Conservation (phyloP, 2,888 invertebrate genomes). For the Chloroclystis v-ata region DNA sequence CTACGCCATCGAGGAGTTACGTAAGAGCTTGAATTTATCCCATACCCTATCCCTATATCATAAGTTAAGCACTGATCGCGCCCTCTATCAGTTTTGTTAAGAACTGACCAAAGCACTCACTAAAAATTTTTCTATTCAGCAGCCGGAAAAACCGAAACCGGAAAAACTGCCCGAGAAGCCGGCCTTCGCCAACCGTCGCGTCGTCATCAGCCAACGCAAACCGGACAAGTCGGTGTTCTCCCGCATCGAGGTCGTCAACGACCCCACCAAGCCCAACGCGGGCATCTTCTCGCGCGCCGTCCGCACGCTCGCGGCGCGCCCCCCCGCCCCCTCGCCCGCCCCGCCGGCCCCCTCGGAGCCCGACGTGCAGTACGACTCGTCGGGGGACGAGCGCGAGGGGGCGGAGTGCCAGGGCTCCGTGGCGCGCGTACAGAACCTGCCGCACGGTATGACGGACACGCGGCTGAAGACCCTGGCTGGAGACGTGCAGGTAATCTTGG, state of each 20-base stretch:
- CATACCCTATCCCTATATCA: too few species aligned
- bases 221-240: conserved; percentile 52
- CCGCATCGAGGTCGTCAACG: conserved; percentile 43
- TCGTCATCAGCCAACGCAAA: conserved; percentile 54
- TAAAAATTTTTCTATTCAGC: too few species aligned
- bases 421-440: conserved; percentile 56
- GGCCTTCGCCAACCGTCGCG: conserved; percentile 54
- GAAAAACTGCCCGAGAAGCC: conserved; percentile 26
- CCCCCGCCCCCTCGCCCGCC: conserved; percentile 31
- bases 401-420: conserved; percentile 34
- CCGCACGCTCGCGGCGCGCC: conserved; percentile 41
- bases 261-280: conserved; percentile 50
- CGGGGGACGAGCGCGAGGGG: conserved; percentile 41
- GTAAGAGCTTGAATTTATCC: too few species aligned
- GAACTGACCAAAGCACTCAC: too few species aligned
- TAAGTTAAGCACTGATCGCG: too few species aligned
- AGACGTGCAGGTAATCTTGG: conserved; percentile 65
- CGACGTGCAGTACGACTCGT: conserved; percentile 46
- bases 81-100: too few species aligned
- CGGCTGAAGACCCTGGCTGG: conserved; percentile 64
- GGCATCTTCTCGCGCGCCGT: conserved; percentile 67
- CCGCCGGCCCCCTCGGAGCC: conserved; percentile 42
- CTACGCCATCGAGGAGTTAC: too few species aligned
- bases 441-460: conserved; percentile 69
- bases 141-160: conserved; percentile 32